A percentile compares a stretch with the other conserved stretches of the same genome.
phyloP scores from a whole-genome alignment of 2,113 vertebrate species.

The Heterotilapia buettikoferi region DNA sequence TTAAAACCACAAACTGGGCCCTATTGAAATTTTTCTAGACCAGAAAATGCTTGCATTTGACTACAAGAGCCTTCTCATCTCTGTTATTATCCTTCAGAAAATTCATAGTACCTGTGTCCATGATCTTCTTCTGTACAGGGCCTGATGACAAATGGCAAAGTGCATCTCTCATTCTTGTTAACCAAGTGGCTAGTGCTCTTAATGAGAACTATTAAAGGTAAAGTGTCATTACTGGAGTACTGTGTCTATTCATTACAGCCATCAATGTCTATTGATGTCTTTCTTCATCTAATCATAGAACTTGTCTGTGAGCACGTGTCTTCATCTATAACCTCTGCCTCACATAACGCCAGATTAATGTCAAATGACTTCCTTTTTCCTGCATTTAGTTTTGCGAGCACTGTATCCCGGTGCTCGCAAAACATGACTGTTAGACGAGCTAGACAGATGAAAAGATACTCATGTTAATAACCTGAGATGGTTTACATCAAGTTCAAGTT shows the following conservation, averaged over 20 bases:
- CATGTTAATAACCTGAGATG: neutral
- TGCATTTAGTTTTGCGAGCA: neutral
- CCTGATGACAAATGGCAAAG: slow-evolving; percentile 25
- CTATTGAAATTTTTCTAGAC: neutral
- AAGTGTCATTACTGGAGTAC: slow-evolving; percentile 57
- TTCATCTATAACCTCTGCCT: slow-evolving; percentile 40
- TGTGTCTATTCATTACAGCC: slow-evolving; percentile 66
- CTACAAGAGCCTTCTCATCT: neutral
- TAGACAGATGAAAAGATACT: neutral
- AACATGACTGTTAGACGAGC: neutral
- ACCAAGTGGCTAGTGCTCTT: slow-evolving; percentile 48
- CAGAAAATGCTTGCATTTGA: neutral
- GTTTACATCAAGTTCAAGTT: neutral
- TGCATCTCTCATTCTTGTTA: slow-evolving; percentile 41
- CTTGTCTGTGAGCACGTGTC: slow-evolving; percentile 36
- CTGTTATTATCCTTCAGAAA: neutral
- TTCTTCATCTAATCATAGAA: slow-evolving; percentile 41
- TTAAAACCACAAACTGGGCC: neutral
- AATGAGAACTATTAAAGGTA: slow-evolving; percentile 70
- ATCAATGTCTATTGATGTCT: slow-evolving; percentile 59
- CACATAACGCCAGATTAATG: slow-evolving; percentile 30
- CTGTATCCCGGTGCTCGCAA: neutral
- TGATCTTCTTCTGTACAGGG: neutral
- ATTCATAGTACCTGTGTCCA: neutral
- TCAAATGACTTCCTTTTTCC: slow-evolving; percentile 37